A percentile compares a stretch with the other conserved stretches of the same genome.
Conservation (phyloP, 2,888 invertebrate species). For the Chelonus formosanus region DNA sequence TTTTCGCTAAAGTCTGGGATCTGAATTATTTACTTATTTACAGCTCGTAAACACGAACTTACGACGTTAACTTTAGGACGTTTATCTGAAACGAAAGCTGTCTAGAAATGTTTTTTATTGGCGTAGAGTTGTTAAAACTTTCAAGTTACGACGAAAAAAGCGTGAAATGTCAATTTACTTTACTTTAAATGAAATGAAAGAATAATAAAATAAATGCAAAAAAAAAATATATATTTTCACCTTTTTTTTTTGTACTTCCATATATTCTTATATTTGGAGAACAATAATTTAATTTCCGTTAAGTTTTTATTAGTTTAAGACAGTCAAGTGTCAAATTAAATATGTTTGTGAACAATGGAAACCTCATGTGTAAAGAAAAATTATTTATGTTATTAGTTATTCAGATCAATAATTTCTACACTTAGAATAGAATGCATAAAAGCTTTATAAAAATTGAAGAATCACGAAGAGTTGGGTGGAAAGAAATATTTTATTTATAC, state of each 20-base stretch:
- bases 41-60: conserved; percentile 57
- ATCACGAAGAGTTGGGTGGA: no score
- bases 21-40: conserved; percentile 64
- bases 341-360: no score
- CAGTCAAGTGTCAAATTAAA: no score
- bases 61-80: conserved; percentile 28
- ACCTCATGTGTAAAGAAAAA: no score
- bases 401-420: no score
- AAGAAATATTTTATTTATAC: no score
- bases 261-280: not conserved
- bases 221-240: not conserved
- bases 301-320: not conserved
- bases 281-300: not conserved
- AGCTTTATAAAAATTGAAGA: no score
- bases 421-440: no score
- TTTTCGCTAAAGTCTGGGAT: conserved; percentile 48
- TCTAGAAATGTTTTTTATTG: conserved; percentile 24
- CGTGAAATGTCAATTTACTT: no score
- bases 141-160: not conserved
- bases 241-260: not conserved
- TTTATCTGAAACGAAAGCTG: conserved; percentile 31
- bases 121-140: conserved; percentile 22
- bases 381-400: no score
- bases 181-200: not conserved
- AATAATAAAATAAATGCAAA: conserved; percentile 2